Evolutionary conservation across 2,113 vertebrate species (phyloP), one percentile per base, ranked within the genome.

Genomic region (Callorhinus ursinus): DNA sequence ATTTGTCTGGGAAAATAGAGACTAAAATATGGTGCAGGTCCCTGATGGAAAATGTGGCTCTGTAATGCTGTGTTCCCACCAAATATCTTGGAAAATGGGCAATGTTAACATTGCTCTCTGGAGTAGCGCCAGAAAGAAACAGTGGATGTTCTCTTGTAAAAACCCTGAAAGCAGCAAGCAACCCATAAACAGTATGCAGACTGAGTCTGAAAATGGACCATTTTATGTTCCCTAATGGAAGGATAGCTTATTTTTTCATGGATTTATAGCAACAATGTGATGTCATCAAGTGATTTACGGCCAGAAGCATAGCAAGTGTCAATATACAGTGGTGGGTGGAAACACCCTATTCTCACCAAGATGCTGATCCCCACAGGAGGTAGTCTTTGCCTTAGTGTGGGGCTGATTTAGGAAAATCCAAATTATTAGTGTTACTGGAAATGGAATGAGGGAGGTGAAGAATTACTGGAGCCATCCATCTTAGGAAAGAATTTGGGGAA

Each of bases 131-230:
- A 99, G 98, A 98, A 98, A 96, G 12, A 98, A 99, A 99, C 99
- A 99, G 98, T 98, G 98, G 98, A 99, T 98, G 98, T 98, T 99
- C 98, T 99, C 98, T 99, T 99, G 97, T 98, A 98, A 98, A 99
- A 99, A 93, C 46, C 98, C 98, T 92, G 97, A 98, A 98, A 99
- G 98, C 99, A 98, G 98, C 97, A 88, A 99, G 98, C 74, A 98
- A 98, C 98, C 96, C 97, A 99, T 99, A 99, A 99, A 99, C 99
- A 99, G 98, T 98, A 98, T 97, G 98, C 98, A 98, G 98, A 99
- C 98, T 90, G 98, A 99, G 97, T 98, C 98, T 94, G 96, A 98
- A 99, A 99, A 99, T 97, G 98, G 96, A 82, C 98, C 98, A 4
- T 98, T 99, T 99, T 98, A 99, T 98, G 98, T 98, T 98, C 98